phyloP scores from a whole-genome alignment of 2,888 invertebrate species.

The Drosophila prolongata region DNA sequence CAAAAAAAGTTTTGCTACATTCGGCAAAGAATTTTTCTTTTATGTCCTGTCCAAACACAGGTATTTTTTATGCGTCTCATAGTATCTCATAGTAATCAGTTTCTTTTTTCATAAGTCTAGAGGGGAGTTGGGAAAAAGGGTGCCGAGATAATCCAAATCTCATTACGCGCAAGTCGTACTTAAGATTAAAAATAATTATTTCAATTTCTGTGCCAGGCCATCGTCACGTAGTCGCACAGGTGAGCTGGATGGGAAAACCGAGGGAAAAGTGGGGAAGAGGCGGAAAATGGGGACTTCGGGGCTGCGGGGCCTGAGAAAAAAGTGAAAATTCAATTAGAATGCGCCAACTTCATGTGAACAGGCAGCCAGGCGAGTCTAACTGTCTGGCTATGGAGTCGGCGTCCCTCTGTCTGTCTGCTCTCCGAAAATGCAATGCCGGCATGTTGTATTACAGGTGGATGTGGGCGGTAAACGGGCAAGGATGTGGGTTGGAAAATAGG shows the following conservation, averaged over 20 bases:
- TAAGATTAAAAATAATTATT: constrained; percentile 80
- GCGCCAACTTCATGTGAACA: constrained; percentile 71
- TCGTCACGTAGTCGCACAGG: constrained; percentile 62
- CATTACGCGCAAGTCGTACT: constrained; percentile 77
- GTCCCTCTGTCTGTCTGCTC: constrained; percentile 28
- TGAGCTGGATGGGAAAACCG: constrained; percentile 1
- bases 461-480: constrained; percentile 7
- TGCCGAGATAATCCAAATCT: constrained; percentile 76
- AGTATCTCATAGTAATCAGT: constrained; percentile 35
- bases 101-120: constrained; percentile 28
- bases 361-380: constrained; percentile 62
- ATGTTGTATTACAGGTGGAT: constrained; percentile 58
- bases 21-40: not conserved
- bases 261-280: not conserved
- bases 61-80: constrained; percentile 52
- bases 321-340: constrained; percentile 80
- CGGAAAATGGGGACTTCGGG: not conserved
- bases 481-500: constrained; percentile 11
- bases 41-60: not conserved
- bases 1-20: constrained; percentile 18
- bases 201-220: constrained; percentile 72
- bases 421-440: constrained; percentile 65
- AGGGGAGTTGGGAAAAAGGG: constrained; percentile 27
- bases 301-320: constrained; percentile 42
- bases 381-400: constrained; percentile 53